Evolutionary conservation across 2,888 invertebrate genomes (phyloP).

Genomic region (Diaprepes abbreviatus): DNA sequence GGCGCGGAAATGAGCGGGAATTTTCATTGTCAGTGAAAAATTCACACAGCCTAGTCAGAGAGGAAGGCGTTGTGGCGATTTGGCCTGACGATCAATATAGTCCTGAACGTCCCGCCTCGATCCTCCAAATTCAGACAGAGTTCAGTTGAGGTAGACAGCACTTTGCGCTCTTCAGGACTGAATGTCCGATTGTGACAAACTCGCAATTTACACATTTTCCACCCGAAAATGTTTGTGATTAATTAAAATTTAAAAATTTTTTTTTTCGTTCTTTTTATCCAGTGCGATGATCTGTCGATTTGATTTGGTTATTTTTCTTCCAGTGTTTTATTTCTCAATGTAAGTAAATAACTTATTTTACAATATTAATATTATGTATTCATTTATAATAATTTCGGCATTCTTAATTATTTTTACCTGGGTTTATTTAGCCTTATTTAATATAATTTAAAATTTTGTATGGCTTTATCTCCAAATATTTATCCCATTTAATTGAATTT

Average conservation of each 20-base stretch:
- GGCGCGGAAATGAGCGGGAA: slow-evolving; percentile 35
- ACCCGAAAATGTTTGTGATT: slow-evolving; percentile 39
- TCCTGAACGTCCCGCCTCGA: slow-evolving; percentile 43
- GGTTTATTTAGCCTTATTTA: no score
- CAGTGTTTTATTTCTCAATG: slow-evolving; percentile 35
- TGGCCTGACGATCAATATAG: slow-evolving; percentile 42
- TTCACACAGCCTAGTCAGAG: slow-evolving; percentile 31
- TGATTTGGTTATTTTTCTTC: slow-evolving; percentile 37
- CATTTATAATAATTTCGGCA: no score
- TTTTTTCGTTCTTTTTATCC: slow-evolving; percentile 24
- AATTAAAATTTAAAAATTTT: slow-evolving; percentile 28
- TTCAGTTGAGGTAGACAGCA: slow-evolving; percentile 44
- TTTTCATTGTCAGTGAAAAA: slow-evolving; percentile 41
- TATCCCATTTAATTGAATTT: no score
- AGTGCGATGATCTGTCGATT: slow-evolving; percentile 37
- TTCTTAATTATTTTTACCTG: no score
- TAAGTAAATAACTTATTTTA: slow-evolving; percentile 38
- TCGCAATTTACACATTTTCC: slow-evolving; percentile 26
- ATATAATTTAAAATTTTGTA: no score
- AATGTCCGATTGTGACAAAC: slow-evolving; percentile 33
- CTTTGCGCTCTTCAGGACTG: slow-evolving; percentile 30
- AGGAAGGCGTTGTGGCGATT: slow-evolving; percentile 40
- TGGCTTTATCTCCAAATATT: no score
- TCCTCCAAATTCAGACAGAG: slow-evolving; percentile 38
- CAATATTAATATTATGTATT: neutral